Conservation (phyloP, 2,113 vertebrate species). For the Miniopterus natalensis region DNA sequence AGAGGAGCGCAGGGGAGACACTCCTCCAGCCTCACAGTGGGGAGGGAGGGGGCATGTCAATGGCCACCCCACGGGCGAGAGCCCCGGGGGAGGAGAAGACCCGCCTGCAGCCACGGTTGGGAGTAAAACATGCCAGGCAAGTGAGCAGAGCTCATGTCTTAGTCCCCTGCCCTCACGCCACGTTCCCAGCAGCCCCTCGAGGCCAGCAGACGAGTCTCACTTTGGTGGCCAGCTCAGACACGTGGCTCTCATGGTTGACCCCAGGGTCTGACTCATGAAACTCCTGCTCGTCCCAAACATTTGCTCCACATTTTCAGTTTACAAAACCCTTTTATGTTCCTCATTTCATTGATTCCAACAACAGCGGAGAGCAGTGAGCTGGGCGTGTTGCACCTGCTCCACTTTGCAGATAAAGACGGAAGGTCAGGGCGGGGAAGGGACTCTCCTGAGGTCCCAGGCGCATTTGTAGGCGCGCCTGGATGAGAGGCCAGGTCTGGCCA, state of each 20-base stretch:
- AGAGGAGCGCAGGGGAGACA: too few species aligned
- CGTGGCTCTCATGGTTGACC: background rate
- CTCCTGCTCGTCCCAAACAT: background rate
- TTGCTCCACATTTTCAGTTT: background rate
- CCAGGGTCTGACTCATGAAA: background rate
- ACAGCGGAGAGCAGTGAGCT: too few species aligned
- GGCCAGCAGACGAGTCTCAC: background rate
- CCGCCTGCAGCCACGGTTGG: rapidly evolving
- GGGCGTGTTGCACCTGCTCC: background rate
- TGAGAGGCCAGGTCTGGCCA: too few species aligned
- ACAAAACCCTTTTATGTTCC: background rate
- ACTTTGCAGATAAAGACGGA: too few species aligned
- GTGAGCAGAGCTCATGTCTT: background rate
- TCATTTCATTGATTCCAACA: background rate
- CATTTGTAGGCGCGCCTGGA: too few species aligned
- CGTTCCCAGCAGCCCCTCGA: background rate
- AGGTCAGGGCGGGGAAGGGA: too few species aligned
- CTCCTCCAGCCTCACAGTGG: background rate
- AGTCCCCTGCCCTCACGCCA: background rate
- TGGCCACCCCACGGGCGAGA: background rate
- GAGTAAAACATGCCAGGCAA: background rate
- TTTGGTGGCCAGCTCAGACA: background rate
- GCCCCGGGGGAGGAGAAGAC: background rate
- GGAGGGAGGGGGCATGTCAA: too few species aligned
- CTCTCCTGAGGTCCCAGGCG: too few species aligned